A percentile compares a stretch with the other conserved stretches of the same genome.
Evolutionary conservation across 2,888 invertebrate genomes (phyloP).

Genomic region (Corbicula japonica): DNA sequence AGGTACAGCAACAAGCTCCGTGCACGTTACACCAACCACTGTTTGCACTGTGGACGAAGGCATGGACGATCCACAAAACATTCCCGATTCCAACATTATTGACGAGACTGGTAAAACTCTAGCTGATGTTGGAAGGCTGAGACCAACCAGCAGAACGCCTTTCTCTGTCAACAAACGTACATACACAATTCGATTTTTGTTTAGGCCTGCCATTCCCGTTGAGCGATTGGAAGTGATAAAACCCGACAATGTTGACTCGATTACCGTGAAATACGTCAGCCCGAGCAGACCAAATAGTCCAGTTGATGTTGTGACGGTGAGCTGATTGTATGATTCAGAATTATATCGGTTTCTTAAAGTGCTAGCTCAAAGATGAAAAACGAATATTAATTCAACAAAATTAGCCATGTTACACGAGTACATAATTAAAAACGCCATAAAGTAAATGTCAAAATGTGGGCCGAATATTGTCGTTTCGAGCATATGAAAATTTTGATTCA

Average conservation of each 20-base stretch:
- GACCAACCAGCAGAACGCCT: conserved; percentile 25
- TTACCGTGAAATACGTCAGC: conserved; percentile 29
- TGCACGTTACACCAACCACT: conserved; percentile 1
- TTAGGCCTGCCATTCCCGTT: conserved; percentile 28
- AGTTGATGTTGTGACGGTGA: no score
- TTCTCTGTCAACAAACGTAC: conserved; percentile 21
- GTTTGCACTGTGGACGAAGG: conserved; percentile 9
- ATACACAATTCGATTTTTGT: conserved; percentile 15
- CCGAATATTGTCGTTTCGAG: no score
- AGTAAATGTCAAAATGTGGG: no score
- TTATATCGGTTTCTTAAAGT: no score
- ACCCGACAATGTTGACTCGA: conserved; percentile 8
- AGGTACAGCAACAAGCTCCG: background rate
- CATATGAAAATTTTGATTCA: no score
- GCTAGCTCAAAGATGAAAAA: no score
- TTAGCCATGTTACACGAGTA: no score
- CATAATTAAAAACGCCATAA: no score
- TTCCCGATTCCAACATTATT: conserved; percentile 22
- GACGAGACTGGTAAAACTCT: conserved; percentile 4
- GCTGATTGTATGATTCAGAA: no score
- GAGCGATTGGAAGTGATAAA: conserved; percentile 20
- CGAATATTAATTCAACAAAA: no score
- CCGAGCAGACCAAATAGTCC: no score
- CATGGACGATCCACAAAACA: conserved; percentile 20
- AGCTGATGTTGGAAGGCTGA: conserved; percentile 3